These are phyloP conservation scores for Aurelia sp. DNA, from an alignment of 30 jellyfish, hydroid and myxozoan genomes.

Conservation along the genomic window DNA sequence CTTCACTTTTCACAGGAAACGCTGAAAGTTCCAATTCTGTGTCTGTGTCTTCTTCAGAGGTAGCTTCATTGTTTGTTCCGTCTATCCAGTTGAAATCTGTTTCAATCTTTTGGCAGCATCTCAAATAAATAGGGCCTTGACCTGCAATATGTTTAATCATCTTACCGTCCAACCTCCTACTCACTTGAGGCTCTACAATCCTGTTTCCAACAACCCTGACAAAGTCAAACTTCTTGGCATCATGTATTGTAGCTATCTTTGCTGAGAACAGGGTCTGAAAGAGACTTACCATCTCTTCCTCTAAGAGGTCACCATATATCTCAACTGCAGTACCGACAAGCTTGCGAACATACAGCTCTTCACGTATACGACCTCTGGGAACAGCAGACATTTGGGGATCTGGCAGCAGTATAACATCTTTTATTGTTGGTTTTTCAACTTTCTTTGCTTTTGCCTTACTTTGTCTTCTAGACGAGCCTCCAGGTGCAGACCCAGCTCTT, in stretches of 20 bases:
- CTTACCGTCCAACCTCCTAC: background rate
- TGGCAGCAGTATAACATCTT: constrained; percentile 13
- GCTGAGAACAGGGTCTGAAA: background rate
- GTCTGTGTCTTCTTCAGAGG: background rate
- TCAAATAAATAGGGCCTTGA: constrained; percentile 9
- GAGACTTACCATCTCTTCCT: background rate
- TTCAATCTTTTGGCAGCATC: constrained; percentile 2
- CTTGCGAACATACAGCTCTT: background rate
- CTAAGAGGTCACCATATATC: background rate
- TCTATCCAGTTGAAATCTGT: constrained; percentile 6
- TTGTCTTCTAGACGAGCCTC: background rate
- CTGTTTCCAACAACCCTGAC: constrained; percentile 17
- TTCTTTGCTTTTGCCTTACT: background rate
- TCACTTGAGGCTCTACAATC: constrained; percentile 1
- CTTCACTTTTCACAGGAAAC: too few relatives aligned
- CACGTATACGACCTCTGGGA: constrained; percentile 8
- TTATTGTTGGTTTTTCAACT: background rate
- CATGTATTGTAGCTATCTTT: background rate
- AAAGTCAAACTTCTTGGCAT: background rate
- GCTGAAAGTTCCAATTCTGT: too few relatives aligned
- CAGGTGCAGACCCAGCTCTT: too few relatives aligned
- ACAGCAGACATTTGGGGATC: constrained; percentile 9
- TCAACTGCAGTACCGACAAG: background rate
- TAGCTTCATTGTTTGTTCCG: background rate
- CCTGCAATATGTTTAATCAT: constrained; percentile 9